These are phyloP conservation scores for Cinara cedri DNA, from an alignment of 2,888 invertebrate species.

Conservation along the genomic window DNA sequence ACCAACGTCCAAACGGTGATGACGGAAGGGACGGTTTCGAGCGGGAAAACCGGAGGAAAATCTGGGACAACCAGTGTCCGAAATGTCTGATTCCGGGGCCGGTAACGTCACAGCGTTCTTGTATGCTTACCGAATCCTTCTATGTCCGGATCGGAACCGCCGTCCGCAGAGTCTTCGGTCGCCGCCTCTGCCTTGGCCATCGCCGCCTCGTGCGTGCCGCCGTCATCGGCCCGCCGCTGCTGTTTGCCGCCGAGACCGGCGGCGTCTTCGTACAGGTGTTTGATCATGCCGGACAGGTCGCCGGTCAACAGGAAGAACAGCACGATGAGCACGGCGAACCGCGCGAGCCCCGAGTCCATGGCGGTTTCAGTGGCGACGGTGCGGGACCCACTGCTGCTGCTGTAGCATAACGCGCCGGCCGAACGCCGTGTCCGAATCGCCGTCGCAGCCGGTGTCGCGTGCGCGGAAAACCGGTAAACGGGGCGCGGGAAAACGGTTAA, in stretches of 20 bases:
- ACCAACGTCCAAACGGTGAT: too few relatives aligned
- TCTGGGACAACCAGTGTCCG: too few relatives aligned
- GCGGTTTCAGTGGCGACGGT: neutral
- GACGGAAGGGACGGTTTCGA: too few relatives aligned
- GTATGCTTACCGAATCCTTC: constrained; percentile 30
- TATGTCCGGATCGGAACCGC: constrained; percentile 11
- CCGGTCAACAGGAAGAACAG: constrained; percentile 67
- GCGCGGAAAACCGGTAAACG: neutral
- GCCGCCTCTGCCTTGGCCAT: constrained; percentile 53
- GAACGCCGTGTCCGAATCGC: too few relatives aligned
- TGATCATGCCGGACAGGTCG: constrained; percentile 66
- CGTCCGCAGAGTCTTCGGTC: neutral
- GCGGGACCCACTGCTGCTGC: too few relatives aligned
- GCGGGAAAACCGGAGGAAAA: too few relatives aligned
- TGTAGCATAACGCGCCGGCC: neutral
- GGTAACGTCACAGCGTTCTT: too few relatives aligned
- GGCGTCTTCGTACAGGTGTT: constrained; percentile 65
- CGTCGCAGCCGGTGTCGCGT: too few relatives aligned
- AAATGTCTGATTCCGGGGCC: too few relatives aligned
- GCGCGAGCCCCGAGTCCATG: constrained; percentile 62
- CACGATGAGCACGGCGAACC: constrained; percentile 67
- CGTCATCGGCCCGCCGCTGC: constrained; percentile 61
- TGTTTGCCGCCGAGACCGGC: constrained; percentile 53
- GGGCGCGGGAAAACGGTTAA: neutral
- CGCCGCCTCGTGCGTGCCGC: constrained; percentile 28